Percentiles rank a stretch among this genome's conserved stretches.
phyloP scores from a whole-genome alignment of 2,888 invertebrate genomes.

The Drosophila testacea region DNA sequence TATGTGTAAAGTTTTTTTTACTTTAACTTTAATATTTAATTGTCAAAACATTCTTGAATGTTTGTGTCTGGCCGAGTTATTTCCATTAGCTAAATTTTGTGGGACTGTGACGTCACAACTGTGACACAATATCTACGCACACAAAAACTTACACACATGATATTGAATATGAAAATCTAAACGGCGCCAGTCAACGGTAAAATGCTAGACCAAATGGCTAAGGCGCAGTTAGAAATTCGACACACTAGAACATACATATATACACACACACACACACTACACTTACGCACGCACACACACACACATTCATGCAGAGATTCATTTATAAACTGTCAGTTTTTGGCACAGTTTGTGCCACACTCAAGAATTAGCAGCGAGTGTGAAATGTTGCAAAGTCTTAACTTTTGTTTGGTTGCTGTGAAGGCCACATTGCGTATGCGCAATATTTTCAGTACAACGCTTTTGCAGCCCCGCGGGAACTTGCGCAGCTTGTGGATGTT shows the following conservation, averaged over 20 bases:
- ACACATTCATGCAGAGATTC: neutral
- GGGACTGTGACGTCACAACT: slow-evolving; percentile 34
- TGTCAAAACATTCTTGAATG: neutral
- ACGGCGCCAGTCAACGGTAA: slow-evolving; percentile 50
- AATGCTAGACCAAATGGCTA: slow-evolving; percentile 52
- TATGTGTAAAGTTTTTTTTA: neutral
- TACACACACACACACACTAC: slow-evolving; percentile 2
- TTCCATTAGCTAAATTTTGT: slow-evolving; percentile 10
- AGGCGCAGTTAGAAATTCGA: slow-evolving; percentile 43
- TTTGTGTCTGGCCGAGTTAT: slow-evolving; percentile 1
- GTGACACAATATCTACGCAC: slow-evolving; percentile 27
- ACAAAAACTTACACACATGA: slow-evolving; percentile 3
- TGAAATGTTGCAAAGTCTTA: slow-evolving; percentile 41
- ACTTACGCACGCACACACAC: slow-evolving; percentile 4
- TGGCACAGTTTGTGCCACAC: slow-evolving; percentile 47
- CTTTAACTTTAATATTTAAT: neutral
- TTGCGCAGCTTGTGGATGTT: slow-evolving; percentile 2
- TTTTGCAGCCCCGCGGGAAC: slow-evolving; percentile 13
- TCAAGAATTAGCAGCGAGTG: slow-evolving; percentile 38
- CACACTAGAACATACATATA: slow-evolving; percentile 4
- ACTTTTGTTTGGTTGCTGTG: slow-evolving; percentile 23
- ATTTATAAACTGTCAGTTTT: slow-evolving; percentile 42
- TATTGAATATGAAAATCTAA: slow-evolving; percentile 31
- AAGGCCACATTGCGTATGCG: slow-evolving; percentile 62
- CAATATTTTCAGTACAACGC: slow-evolving; percentile 39